phyloP scores from a whole-genome alignment of 2,888 invertebrate genomes.

The Limnephilus auricula region DNA sequence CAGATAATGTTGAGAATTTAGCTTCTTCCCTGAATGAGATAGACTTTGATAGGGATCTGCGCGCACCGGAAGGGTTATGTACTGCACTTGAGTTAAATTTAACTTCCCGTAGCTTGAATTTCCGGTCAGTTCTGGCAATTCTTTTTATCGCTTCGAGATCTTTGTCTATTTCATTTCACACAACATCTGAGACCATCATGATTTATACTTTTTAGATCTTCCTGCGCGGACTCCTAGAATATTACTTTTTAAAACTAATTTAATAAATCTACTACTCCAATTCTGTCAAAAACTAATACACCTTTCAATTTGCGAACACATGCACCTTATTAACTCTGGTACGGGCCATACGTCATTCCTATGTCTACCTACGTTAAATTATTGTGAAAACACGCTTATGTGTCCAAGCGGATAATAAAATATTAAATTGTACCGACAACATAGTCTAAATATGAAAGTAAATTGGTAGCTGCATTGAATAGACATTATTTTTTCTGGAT shows the following conservation, averaged over 20 bases:
- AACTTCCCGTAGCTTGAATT: slow-evolving; percentile 43
- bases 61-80: slow-evolving; percentile 41
- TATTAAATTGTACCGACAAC: too few species aligned
- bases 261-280: neutral
- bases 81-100: slow-evolving; percentile 18
- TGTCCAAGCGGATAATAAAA: too few species aligned
- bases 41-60: slow-evolving; percentile 63
- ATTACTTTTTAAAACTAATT: neutral
- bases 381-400: too few species aligned
- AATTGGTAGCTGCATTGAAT: too few species aligned
- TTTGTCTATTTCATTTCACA: neutral
- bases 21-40: slow-evolving; percentile 59
- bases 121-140: slow-evolving; percentile 53
- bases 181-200: neutral
- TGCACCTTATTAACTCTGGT: too few species aligned
- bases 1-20: slow-evolving; percentile 66
- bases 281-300: neutral
- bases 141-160: neutral
- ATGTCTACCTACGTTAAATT: too few species aligned
- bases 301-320: too few species aligned
- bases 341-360: too few species aligned
- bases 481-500: too few species aligned
- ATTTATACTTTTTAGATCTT: neutral
- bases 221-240: neutral
- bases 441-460: neutral